Base-by-base conservation (phyloP, 1,140 invertebrate species). In the Apis cerana region DNA sequence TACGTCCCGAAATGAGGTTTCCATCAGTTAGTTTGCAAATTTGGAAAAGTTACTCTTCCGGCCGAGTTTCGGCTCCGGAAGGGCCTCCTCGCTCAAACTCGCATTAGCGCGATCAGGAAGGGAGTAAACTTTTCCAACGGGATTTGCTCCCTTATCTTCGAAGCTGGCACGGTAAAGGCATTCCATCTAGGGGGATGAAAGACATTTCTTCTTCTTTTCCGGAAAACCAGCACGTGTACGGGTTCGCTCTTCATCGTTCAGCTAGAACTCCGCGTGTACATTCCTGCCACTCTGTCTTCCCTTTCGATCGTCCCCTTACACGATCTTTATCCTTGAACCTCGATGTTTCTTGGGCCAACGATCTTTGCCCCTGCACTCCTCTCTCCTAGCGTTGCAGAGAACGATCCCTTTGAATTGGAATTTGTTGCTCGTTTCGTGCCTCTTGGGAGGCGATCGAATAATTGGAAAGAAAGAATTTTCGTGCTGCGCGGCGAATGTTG, bases 11-110 rank as follows among this genome's bases (percentile, higher is more conserved):
- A 89, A 89, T 84, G 81, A 88, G 87, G 81, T 89, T 89, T 89
- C 88, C 81, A 86, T 86, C 84, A 80, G 86, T 89, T 84, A 86
- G 85, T 89, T 84, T 79, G 82, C 84, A 82, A 89, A 89, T 89
- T 89, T 86, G 74, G 77, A 52, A 80, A 84, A 88, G 87, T 88
- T 87, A 87, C 85, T 4, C 2, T 85, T 82, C 79, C 82, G 80
- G 68, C 71, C 43, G 84, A 88, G 87, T 88, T 88, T 88, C 79
- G 61, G 65, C 5, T 33, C 48, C 77, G 62, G 68, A 52, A 58
- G 74, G 54, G 62, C 62, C 7, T 56, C 62, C 7, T 56, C 64
- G 85, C 56, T 89, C 72, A 87, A 89, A 89, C 88, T 89, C 85
- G 56, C 87, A 76, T 89, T 89, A 89, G 72, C 68, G 74, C 76